Conservation (phyloP, 35 echinoderm and acorn worm genomes). For the Acanthaster planci region DNA sequence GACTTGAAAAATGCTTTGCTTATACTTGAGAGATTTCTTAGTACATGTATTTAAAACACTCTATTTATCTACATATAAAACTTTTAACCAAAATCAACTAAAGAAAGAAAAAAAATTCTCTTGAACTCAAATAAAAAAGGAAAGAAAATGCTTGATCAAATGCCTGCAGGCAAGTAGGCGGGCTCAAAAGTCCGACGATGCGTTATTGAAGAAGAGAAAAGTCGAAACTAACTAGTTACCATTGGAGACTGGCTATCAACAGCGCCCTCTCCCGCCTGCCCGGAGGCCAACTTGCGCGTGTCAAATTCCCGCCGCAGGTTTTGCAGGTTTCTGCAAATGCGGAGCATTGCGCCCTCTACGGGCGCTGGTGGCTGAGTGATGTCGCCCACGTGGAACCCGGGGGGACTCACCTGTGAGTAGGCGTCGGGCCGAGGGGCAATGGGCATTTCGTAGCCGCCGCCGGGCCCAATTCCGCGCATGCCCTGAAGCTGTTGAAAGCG, state of each 20-base stretch:
- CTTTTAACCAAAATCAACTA: background rate
- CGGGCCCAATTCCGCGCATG: slow-evolving; percentile 74
- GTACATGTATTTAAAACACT: too few relatives aligned
- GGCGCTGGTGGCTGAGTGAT: slow-evolving; percentile 79
- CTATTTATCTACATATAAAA: too few relatives aligned
- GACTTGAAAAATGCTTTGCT: too few relatives aligned
- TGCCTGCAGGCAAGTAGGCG: background rate
- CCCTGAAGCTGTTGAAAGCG: slow-evolving; percentile 87
- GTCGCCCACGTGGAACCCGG: slow-evolving; percentile 90
- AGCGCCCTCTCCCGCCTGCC: slow-evolving; percentile 42
- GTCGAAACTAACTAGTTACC: slow-evolving; percentile 53
- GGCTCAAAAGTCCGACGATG: slow-evolving; percentile 30
- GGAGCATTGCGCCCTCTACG: slow-evolving; percentile 93
- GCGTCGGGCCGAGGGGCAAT: slow-evolving; percentile 83
- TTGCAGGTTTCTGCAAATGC: slow-evolving; percentile 93
- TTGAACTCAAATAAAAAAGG: background rate
- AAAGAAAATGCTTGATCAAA: background rate
- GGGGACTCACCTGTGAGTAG: slow-evolving; percentile 90
- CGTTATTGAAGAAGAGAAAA: slow-evolving; percentile 14
- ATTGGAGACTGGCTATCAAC: slow-evolving; percentile 54
- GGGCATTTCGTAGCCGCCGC: slow-evolving; percentile 91
- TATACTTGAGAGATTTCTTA: too few relatives aligned
- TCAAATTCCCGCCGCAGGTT: slow-evolving; percentile 91
- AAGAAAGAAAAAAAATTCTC: background rate
- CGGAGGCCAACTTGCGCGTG: slow-evolving; percentile 62